Evolutionary conservation across 1,140 invertebrate species (phyloP).

Genomic region (Plectrocnemia conspersa): DNA sequence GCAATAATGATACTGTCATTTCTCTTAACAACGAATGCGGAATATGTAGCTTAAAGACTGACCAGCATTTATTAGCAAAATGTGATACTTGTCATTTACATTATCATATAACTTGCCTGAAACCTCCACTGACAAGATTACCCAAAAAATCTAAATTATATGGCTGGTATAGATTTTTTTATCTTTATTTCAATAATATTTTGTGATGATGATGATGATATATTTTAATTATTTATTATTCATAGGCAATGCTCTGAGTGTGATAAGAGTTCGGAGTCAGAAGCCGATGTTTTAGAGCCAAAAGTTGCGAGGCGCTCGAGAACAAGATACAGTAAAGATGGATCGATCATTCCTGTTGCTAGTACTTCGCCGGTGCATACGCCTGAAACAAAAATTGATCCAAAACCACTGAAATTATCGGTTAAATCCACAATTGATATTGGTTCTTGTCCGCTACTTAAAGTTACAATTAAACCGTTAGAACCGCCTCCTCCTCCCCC

Average conservation of each 20-base stretch:
- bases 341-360: slow-evolving; percentile 43
- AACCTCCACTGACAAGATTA: slow-evolving; percentile 84
- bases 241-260: slow-evolving; percentile 87
- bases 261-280: slow-evolving; percentile 77
- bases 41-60: slow-evolving; percentile 73
- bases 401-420: slow-evolving; percentile 30
- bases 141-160: slow-evolving; percentile 91
- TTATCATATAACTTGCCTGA: slow-evolving; percentile 91
- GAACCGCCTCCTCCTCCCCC: slow-evolving; percentile 38
- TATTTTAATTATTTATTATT: slow-evolving; percentile 31
- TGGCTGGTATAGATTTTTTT: slow-evolving; percentile 67
- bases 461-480: slow-evolving; percentile 57
- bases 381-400: slow-evolving; percentile 28
- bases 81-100: slow-evolving; percentile 91
- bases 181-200: slow-evolving; percentile 12
- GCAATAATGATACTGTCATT: slow-evolving; percentile 21
- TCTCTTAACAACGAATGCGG: slow-evolving; percentile 63
- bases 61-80: slow-evolving; percentile 84
- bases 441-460: slow-evolving; percentile 52
- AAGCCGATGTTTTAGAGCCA: slow-evolving; percentile 66
- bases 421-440: slow-evolving; percentile 37
- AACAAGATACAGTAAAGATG: slow-evolving; percentile 68
- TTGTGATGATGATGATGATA: slow-evolving; percentile 16
- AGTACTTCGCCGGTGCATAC: slow-evolving; percentile 41
- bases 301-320: slow-evolving; percentile 72